Evolutionary conservation across 2,888 invertebrate species (phyloP).

Genomic region (Lottia scabra): DNA sequence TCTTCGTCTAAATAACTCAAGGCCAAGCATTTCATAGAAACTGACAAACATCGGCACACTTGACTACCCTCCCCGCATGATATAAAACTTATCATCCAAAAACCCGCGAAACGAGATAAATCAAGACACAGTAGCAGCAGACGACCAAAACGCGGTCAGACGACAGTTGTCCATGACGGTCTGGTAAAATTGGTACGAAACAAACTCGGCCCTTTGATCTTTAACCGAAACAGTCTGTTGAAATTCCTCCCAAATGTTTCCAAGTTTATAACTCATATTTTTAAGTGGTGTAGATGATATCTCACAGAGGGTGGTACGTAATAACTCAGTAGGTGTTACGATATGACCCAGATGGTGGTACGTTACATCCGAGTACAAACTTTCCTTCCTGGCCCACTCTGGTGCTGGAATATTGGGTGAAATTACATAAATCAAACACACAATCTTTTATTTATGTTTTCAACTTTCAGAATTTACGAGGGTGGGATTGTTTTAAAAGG

Average conservation of each 20-base stretch:
- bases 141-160: not conserved
- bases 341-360: not conserved
- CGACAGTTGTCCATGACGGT: constrained; percentile 2
- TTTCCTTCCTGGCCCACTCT: not conserved
- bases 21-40: too few species aligned
- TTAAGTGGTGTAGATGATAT: not conserved
- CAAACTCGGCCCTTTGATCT: not conserved
- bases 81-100: too few species aligned
- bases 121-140: not conserved
- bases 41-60: too few species aligned
- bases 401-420: too few species aligned
- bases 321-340: too few species aligned
- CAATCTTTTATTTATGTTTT: too few species aligned
- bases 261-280: not conserved
- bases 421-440: too few species aligned
- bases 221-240: not conserved
- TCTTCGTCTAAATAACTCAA: too few species aligned
- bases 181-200: not conserved
- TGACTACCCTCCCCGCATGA: too few species aligned
- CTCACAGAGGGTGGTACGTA: not conserved
- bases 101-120: not conserved
- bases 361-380: not conserved
- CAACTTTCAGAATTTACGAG: too few species aligned
- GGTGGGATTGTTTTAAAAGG: too few species aligned
- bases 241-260: constrained; percentile 4